Evolutionary conservation across 30 jellyfish, hydroid and myxozoan genomes (phyloP).

Genomic region (Cassiopea andromeda): DNA sequence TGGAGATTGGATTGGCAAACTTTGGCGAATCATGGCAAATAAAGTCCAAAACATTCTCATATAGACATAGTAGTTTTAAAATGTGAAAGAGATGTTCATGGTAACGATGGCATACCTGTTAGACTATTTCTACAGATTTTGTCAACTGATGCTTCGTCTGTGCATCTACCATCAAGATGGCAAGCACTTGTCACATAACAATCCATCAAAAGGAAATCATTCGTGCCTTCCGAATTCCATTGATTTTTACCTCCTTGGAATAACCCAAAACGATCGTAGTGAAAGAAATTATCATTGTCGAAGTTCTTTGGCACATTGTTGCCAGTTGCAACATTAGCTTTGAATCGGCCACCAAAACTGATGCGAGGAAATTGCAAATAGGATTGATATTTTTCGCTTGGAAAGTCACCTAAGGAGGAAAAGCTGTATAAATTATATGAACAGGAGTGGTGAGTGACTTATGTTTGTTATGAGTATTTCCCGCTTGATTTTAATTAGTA

Average conservation of each 20-base stretch:
- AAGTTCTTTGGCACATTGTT: constrained; percentile 12
- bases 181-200: constrained; percentile 63
- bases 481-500: background rate
- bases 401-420: constrained; percentile 17
- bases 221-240: constrained; percentile 69
- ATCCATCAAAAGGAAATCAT: constrained; percentile 24
- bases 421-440: background rate
- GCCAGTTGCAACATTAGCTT: constrained; percentile 64
- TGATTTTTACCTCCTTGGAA: constrained; percentile 37
- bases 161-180: constrained; percentile 47
- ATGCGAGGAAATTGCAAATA: constrained; percentile 57
- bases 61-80: too few relatives aligned
- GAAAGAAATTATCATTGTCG: constrained; percentile 39
- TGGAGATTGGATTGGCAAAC: too few relatives aligned
- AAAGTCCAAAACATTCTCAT: too few relatives aligned
- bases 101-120: constrained; percentile 15
- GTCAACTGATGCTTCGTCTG: constrained; percentile 27
- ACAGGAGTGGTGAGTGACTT: background rate
- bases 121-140: constrained; percentile 30
- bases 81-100: background rate
- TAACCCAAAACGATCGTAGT: constrained; percentile 5
- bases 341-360: constrained; percentile 49
- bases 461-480: background rate
- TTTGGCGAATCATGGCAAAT: too few relatives aligned
- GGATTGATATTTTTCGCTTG: constrained; percentile 16